Base-by-base conservation (phyloP, 2,888 invertebrate species). In the Notodromas monacha region DNA sequence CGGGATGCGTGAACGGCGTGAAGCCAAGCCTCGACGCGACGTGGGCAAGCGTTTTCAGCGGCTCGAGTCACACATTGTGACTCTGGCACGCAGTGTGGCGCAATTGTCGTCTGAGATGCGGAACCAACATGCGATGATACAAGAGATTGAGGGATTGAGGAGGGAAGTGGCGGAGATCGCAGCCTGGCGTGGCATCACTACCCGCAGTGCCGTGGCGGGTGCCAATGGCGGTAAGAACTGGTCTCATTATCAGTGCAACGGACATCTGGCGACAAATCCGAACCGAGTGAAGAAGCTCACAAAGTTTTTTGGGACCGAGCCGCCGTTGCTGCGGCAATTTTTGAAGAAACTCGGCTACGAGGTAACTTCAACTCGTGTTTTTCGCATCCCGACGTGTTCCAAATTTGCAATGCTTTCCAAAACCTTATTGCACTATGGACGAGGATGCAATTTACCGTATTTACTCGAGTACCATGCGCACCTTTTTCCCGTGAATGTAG, bases 251-350 rank as follows among this genome's bases (percentile, higher is more conserved):
- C 37, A 46, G n/a, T 39, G 67, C 65, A 42, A 34, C 38, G 43
- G 51, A 10, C 50, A 51, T 3, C 47, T 49, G 31, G 59, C 77
- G 42, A 69, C 74, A 38, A 76, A 77, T 51, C 77, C 77, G 0
- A 67, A 67, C 37, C 56, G 76, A 35, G 74, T 79, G 12, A 72
- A 72, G 48, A 67, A 79, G 41, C 58, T 79, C 37, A 77, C 76
- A 34, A 73, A 76, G 58, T 79, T 81, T 58, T 81, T 81, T 54
- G 81, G 79, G 14, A 72, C 74, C 48, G 79, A 81, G 49, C 79
- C 79, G 15, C 79, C 79, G 6, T 58, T 79, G 38, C 63, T 79
- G 51, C 60, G 77, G 48, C 58, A 79, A 34, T 81, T 79, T 55
- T 58, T 81, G 31, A 68, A 73, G 52, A 74, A 73, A 51, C 60